A percentile compares a stretch with the other conserved stretches of the same genome.
Conservation (phyloP, 2,113 vertebrate genomes). For the Sturnira hondurensis region DNA sequence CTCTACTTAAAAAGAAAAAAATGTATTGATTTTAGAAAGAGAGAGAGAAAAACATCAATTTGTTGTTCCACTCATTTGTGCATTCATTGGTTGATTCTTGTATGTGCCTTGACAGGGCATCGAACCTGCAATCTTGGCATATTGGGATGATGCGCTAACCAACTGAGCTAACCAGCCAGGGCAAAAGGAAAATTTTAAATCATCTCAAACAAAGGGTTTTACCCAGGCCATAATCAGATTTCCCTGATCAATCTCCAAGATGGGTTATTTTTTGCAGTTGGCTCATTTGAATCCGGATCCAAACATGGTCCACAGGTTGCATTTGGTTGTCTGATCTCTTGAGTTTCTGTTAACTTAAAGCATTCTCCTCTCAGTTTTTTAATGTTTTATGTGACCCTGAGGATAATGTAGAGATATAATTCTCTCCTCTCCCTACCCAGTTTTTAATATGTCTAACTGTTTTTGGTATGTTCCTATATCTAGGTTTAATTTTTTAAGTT, state of each 20-base stretch:
- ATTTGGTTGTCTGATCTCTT: background rate
- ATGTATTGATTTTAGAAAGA: no score
- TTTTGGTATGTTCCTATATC: background rate
- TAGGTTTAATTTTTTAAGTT: background rate
- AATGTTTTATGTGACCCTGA: background rate
- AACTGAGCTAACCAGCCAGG: no score
- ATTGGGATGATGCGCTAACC: no score
- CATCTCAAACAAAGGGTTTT: background rate
- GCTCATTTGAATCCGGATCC: background rate
- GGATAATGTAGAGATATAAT: background rate
- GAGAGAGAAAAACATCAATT: no score
- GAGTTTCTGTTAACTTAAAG: background rate
- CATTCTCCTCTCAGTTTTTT: background rate
- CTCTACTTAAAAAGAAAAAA: background rate
- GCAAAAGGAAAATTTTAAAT: background rate
- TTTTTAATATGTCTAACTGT: background rate
- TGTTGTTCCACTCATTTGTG: no score
- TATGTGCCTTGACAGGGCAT: no score
- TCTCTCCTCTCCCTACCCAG: background rate
- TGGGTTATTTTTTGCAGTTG: background rate
- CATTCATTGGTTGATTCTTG: no score
- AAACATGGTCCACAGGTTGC: background rate
- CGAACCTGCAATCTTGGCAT: no score
- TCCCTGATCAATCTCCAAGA: background rate
- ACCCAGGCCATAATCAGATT: background rate